Conservation (phyloP, 2,888 invertebrate genomes). For the Acholoe squamosa region DNA sequence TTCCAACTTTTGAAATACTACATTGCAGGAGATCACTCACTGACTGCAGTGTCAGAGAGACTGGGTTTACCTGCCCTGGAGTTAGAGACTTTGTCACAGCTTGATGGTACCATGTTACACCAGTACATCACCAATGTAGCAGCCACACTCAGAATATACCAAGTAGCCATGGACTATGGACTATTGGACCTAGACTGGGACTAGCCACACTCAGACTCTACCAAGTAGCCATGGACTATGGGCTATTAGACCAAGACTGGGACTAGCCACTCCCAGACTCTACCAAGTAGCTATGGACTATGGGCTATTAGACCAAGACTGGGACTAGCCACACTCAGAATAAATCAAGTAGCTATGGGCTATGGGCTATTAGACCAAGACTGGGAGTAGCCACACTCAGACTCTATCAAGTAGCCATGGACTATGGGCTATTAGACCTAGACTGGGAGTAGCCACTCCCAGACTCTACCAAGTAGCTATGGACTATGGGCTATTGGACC, state of each 20-base stretch:
- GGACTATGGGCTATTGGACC: too few relatives aligned
- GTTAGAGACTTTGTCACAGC: not conserved
- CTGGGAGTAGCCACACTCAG: not conserved
- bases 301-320: not conserved
- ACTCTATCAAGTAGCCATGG: too few relatives aligned
- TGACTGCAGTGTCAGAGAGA: not conserved
- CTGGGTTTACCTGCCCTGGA: not conserved
- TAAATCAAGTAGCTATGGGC: not conserved
- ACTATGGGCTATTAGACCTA: too few relatives aligned
- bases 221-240: not conserved
- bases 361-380: not conserved
- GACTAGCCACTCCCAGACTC: not conserved
- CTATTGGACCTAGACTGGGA: conserved; percentile 9
- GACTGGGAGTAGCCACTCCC: too few relatives aligned
- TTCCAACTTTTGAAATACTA: too few relatives aligned
- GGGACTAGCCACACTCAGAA: not conserved
- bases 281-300: not conserved
- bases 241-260: not conserved
- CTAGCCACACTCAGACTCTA: not conserved
- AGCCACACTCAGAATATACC: conserved; percentile 17
- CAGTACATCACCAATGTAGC: conserved; percentile 13
- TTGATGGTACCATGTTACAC: conserved; percentile 22
- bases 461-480: too few relatives aligned
- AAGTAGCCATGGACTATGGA: not conserved
- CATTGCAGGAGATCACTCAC: not conserved